Conservation (phyloP, 30 jellyfish, hydroid and myxozoan genomes). For the Aurelia sp. region DNA sequence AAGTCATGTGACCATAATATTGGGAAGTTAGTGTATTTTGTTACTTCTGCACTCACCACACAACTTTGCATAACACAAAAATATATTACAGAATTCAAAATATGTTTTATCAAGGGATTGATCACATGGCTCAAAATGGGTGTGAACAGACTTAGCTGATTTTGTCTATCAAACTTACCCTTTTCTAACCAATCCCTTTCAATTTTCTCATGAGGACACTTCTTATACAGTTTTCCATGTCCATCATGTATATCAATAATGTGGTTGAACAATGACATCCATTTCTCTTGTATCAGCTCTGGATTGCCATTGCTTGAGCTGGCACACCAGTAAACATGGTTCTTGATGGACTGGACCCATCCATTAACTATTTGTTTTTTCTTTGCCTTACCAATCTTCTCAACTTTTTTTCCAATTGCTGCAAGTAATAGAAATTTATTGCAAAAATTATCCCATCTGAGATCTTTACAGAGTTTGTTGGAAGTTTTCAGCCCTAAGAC, state of each 20-base stretch:
- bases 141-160: neutral
- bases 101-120: too few relatives aligned
- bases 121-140: neutral
- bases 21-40: neutral
- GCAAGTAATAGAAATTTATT: neutral
- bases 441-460: too few relatives aligned
- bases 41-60: neutral
- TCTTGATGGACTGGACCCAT: neutral
- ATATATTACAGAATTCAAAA: too few relatives aligned
- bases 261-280: neutral
- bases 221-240: constrained; percentile 1
- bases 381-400: neutral
- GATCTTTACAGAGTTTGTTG: too few relatives aligned
- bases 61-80: too few relatives aligned
- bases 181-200: constrained; percentile 11
- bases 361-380: neutral
- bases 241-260: constrained; percentile 6
- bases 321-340: constrained; percentile 9
- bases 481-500: too few relatives aligned
- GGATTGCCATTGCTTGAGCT: neutral
- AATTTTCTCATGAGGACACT: constrained; percentile 21
- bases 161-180: neutral
- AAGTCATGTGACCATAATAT: neutral
- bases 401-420: constrained; percentile 1
- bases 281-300: neutral